These are phyloP conservation scores for Hexactinellida sp. DNA, from an alignment of 37 sponge, comb jelly and placozoan species.

Conservation along the genomic window DNA sequence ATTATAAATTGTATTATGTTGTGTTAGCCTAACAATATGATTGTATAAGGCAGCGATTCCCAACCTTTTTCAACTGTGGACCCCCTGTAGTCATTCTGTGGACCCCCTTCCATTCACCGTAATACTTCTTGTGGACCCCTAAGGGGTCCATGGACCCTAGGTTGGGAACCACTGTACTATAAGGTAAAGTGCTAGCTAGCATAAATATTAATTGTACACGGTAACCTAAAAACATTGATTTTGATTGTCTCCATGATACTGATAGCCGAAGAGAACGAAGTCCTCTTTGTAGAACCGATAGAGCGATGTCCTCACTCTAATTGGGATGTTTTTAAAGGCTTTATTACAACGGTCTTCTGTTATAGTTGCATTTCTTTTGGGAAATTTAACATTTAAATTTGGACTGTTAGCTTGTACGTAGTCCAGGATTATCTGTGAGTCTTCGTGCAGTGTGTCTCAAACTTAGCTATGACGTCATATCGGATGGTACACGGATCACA, in stretches of 20 bases:
- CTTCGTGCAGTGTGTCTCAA: not conserved
- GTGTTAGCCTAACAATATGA: too few relatives aligned
- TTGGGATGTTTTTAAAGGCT: not conserved
- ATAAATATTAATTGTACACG: too few relatives aligned
- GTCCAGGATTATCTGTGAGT: not conserved
- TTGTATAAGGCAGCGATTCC: too few relatives aligned
- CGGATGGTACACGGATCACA: not conserved
- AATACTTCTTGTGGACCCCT: too few relatives aligned
- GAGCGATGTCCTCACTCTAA: not conserved
- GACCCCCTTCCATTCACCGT: too few relatives aligned
- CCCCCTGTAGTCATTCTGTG: too few relatives aligned
- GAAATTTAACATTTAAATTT: not conserved
- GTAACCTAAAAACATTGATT: too few relatives aligned
- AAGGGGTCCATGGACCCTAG: too few relatives aligned
- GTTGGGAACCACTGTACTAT: too few relatives aligned
- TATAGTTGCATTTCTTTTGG: not conserved
- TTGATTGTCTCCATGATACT: not conserved
- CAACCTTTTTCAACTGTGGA: too few relatives aligned
- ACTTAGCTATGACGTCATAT: not conserved
- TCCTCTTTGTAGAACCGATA: not conserved
- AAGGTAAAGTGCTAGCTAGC: too few relatives aligned
- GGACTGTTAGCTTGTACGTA: not conserved
- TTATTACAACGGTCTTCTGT: not conserved
- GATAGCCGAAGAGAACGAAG: not conserved
- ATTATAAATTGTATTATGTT: too few relatives aligned